Conservation (phyloP, 2,888 invertebrate genomes). For the Caenorhabditis panamensis region DNA sequence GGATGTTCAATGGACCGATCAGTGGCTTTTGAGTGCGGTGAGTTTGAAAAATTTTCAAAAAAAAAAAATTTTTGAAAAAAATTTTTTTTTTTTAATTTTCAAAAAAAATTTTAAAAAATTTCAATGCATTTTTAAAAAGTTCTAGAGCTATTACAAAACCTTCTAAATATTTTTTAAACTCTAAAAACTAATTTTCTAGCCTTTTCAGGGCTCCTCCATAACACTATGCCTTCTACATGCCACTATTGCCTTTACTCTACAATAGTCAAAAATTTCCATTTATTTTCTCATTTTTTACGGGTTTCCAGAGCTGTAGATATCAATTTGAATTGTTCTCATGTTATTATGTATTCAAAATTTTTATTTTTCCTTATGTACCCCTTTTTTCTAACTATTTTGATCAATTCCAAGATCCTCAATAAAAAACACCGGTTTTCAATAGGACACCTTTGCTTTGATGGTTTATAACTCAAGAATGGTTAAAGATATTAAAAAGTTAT, state of each 20-base stretch:
- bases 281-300: background rate
- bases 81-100: background rate
- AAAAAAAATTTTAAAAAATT: constrained; percentile 7
- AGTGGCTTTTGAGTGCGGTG: constrained; percentile 75
- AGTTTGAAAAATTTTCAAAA: constrained; percentile 20
- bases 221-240: constrained; percentile 76
- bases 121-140: background rate
- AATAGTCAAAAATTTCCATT: constrained; percentile 39
- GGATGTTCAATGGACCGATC: constrained; percentile 74
- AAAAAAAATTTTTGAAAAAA: background rate
- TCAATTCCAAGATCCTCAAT: too few species aligned
- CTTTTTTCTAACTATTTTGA: too few species aligned
- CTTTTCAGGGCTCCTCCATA: constrained; percentile 67
- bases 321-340: too few species aligned
- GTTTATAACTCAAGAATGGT: too few species aligned
- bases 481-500: too few species aligned
- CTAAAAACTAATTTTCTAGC: background rate
- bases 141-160: background rate
- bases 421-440: too few species aligned
- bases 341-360: too few species aligned
- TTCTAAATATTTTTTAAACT: background rate
- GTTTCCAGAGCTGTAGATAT: background rate
- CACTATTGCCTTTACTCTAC: constrained; percentile 72
- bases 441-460: too few species aligned
- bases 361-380: too few species aligned